phyloP scores from a whole-genome alignment of 1,140 invertebrate genomes.

The Riptortus pedestris region DNA sequence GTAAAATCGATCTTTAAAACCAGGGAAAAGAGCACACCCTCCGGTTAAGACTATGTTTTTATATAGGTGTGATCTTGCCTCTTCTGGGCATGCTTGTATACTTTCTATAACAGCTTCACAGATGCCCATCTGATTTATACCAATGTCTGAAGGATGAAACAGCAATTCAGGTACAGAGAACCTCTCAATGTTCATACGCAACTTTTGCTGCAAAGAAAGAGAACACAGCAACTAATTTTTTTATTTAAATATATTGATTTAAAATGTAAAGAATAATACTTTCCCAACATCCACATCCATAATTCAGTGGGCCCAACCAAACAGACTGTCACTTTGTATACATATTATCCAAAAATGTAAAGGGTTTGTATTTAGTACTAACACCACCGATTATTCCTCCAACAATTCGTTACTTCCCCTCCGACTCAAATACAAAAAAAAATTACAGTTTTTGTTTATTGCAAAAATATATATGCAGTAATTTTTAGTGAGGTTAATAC shows the following conservation, averaged over 20 bases:
- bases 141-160: constrained; percentile 90
- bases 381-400: too few species aligned
- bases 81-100: constrained; percentile 59
- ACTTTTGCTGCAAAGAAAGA: constrained; percentile 51
- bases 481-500: too few species aligned
- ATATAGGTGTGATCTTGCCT: constrained; percentile 69
- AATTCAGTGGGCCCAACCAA: neutral
- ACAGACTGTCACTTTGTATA: too few species aligned
- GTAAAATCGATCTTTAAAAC: constrained; percentile 70
- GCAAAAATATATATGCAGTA: too few species aligned
- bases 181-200: constrained; percentile 82
- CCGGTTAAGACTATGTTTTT: constrained; percentile 86
- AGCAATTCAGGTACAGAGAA: constrained; percentile 91
- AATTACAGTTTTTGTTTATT: too few species aligned
- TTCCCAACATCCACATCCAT: neutral
- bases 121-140: constrained; percentile 89
- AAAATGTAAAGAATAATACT: too few species aligned
- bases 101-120: constrained; percentile 74
- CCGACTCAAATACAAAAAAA: too few species aligned
- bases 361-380: too few species aligned
- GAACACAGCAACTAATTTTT: too few species aligned
- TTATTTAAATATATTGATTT: constrained; percentile 10
- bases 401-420: too few species aligned
- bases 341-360: too few species aligned
- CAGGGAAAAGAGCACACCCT: constrained; percentile 74